These are phyloP conservation scores for Ectemnius lituratus DNA, from an alignment of 2,888 invertebrate genomes.

Conservation along the genomic window DNA sequence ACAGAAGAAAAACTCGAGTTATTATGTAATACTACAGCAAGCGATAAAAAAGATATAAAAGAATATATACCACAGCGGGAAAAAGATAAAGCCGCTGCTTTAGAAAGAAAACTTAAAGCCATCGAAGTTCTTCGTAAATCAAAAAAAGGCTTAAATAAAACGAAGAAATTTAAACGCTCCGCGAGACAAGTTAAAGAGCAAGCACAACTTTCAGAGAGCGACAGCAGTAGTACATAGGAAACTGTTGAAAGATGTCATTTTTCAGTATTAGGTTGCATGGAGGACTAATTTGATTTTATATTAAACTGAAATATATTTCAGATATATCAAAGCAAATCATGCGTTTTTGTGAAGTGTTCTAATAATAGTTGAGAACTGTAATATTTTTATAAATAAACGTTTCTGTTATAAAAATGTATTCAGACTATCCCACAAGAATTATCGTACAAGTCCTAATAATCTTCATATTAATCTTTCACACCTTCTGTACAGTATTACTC, in stretches of 20 bases:
- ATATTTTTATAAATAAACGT: constrained; percentile 28
- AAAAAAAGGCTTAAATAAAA: constrained; percentile 81
- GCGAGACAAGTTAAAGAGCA: constrained; percentile 81
- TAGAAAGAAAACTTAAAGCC: constrained; percentile 86
- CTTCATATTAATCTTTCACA: background rate
- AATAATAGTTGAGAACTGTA: background rate
- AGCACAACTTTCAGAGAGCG: constrained; percentile 84
- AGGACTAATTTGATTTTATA: too few species aligned
- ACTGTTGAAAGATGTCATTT: too few species aligned
- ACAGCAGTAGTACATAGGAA: constrained; percentile 71
- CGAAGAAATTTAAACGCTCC: constrained; percentile 76
- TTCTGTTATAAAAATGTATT: background rate
- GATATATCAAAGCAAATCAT: too few species aligned
- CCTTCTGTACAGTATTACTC: constrained; percentile 5
- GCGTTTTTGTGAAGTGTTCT: background rate
- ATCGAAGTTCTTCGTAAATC: constrained; percentile 86
- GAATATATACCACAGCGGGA: constrained; percentile 86
- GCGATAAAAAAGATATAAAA: constrained; percentile 35
- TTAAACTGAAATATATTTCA: too few species aligned
- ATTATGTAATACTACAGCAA: background rate
- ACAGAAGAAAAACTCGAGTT: background rate
- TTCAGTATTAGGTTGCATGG: too few species aligned
- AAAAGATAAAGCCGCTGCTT: constrained; percentile 82
- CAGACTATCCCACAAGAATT: background rate
- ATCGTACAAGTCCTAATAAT: too few species aligned